Evolutionary conservation across 2,888 invertebrate genomes (phyloP).

Genomic region (Mallateleia sp.): DNA sequence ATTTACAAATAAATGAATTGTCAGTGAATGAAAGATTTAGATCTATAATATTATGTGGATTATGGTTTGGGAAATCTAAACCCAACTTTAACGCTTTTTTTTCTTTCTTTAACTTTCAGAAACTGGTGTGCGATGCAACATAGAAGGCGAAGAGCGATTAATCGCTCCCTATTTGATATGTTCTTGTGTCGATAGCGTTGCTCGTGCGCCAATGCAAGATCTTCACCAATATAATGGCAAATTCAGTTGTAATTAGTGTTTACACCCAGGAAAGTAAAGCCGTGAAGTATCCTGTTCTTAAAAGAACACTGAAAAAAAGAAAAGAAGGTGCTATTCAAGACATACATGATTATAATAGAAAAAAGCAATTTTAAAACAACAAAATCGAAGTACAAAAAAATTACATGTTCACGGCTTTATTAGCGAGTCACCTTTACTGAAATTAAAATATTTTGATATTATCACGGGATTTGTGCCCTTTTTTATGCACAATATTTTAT

Average conservation of each 20-base stretch:
- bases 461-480: constrained; percentile 47
- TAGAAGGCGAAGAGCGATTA: constrained; percentile 19
- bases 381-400: not conserved
- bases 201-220: constrained; percentile 25
- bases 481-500: constrained; percentile 50
- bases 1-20: not conserved
- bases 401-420: constrained; percentile 33
- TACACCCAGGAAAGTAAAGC: constrained; percentile 24
- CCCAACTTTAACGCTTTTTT: constrained; percentile 35
- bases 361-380: not conserved
- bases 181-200: constrained; percentile 63
- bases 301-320: not conserved
- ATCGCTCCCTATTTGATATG: constrained; percentile 42
- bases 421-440: constrained; percentile 21
- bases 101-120: constrained; percentile 45
- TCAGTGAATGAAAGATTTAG: not conserved
- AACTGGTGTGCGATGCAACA: constrained; percentile 26
- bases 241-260: constrained; percentile 23
- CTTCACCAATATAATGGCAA: constrained; percentile 13
- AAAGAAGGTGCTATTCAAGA: not conserved
- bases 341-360: not conserved
- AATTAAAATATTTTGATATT: constrained; percentile 1
- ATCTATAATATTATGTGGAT: not conserved
- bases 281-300: constrained; percentile 1
- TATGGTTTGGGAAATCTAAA: not conserved